Conservation (phyloP, 2,888 invertebrate species). For the Ditylenchus weischeri region DNA sequence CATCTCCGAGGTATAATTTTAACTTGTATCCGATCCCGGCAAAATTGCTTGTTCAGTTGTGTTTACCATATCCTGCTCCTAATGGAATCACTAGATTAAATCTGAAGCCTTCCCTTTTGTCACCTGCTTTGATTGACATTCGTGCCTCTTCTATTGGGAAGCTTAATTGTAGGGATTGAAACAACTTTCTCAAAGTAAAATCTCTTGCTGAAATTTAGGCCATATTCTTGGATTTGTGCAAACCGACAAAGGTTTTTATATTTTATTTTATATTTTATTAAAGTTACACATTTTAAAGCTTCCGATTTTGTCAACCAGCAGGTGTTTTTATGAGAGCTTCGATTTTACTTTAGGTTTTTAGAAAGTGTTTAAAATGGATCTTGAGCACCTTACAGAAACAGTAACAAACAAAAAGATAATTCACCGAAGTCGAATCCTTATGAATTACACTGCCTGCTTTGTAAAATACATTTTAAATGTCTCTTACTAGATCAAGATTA, state of each 20-base stretch:
- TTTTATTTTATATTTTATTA: conserved; percentile 3
- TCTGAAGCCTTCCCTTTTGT: conserved; percentile 15
- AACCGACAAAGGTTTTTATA: conserved; percentile 17
- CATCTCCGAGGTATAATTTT: too few species aligned
- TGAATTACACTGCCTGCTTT: conserved; percentile 21
- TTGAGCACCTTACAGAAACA: too few species aligned
- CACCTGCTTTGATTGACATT: conserved; percentile 1
- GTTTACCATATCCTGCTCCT: neutral
- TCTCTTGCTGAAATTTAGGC: neutral
- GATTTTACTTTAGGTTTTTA: too few species aligned
- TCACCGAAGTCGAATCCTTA: neutral
- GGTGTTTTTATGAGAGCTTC: too few species aligned
- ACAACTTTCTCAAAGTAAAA: too few species aligned
- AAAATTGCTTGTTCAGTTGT: too few species aligned
- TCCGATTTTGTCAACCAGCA: too few species aligned
- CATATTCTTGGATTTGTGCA: conserved; percentile 21
- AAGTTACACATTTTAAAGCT: too few species aligned
- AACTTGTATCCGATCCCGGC: too few species aligned
- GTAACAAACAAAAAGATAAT: neutral
- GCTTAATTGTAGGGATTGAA: neutral
- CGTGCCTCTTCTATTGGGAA: neutral
- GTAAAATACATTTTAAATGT: conserved; percentile 10
- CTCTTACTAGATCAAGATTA: neutral
- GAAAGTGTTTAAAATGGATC: too few species aligned
- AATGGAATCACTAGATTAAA: conserved; percentile 19